Conservation (phyloP, 2,113 vertebrate genomes). For the Capreolus pygargus region DNA sequence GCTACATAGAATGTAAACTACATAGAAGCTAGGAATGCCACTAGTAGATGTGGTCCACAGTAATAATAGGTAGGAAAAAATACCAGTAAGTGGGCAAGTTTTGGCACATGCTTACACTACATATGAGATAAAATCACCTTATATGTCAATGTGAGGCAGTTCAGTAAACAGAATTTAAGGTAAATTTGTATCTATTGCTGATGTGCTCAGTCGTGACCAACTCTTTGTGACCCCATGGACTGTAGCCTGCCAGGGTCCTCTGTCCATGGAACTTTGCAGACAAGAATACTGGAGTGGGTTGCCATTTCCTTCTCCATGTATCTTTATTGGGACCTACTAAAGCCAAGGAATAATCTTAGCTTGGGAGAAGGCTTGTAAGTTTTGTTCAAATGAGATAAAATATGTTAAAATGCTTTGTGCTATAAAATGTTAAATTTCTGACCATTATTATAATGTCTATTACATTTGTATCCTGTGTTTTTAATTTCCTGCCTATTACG, state of each 20-base stretch:
- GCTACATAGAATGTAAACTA: neutral
- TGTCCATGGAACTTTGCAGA: neutral
- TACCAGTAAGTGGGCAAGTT: neutral
- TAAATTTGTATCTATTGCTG: slow-evolving; percentile 24
- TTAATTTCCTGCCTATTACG: slow-evolving; percentile 22
- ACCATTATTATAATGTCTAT: neutral
- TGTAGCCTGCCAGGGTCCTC: neutral
- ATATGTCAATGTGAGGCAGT: neutral
- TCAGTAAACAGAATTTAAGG: neutral
- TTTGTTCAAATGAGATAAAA: neutral
- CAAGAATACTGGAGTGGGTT: neutral
- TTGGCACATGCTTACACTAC: neutral
- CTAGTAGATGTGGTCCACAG: neutral
- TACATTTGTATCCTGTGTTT: neutral
- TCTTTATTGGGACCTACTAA: neutral
- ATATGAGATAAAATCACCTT: neutral
- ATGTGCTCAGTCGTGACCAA: neutral
- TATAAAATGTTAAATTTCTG: slow-evolving; percentile 24
- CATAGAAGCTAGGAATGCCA: neutral
- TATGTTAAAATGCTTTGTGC: neutral
- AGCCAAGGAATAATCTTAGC: slow-evolving; percentile 10
- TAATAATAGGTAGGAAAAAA: neutral
- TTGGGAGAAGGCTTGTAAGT: neutral
- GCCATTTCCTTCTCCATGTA: neutral
- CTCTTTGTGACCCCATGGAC: neutral